Conservation (phyloP, 2,113 vertebrate species). For the Sterrhoptilus dennistouni region DNA sequence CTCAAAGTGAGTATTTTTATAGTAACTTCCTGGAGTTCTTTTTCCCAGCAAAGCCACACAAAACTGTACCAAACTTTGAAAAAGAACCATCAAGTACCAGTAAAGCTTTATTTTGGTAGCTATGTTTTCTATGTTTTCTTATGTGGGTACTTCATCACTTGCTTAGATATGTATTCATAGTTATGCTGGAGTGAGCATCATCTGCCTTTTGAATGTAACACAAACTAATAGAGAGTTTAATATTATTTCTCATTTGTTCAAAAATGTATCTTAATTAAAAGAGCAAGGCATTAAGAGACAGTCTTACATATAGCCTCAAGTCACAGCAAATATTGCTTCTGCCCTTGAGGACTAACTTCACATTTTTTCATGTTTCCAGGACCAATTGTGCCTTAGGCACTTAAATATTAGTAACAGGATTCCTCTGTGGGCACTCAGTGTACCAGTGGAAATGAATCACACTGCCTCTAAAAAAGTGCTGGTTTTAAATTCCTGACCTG, state of each 20-base stretch:
- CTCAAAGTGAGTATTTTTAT: background rate
- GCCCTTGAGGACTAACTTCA: background rate
- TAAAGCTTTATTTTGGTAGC: background rate
- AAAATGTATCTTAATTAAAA: background rate
- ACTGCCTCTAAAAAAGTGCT: background rate
- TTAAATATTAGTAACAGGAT: background rate
- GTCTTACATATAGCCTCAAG: background rate
- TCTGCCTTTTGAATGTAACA: background rate
- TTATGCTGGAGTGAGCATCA: background rate
- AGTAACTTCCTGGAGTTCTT: background rate
- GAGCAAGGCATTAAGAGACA: background rate
- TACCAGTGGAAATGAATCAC: background rate
- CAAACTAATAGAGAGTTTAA: background rate
- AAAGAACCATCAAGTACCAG: background rate
- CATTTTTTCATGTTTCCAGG: background rate
- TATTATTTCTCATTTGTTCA: background rate
- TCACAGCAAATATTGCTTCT: background rate
- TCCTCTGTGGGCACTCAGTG: background rate
- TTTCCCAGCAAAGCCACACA: fast-evolving
- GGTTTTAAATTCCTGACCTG: background rate
- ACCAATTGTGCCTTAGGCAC: background rate
- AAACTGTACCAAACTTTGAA: background rate
- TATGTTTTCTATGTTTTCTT: background rate
- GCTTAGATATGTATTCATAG: background rate
- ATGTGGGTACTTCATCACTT: too few relatives aligned